phyloP scores from a whole-genome alignment of 1,140 invertebrate species.

The Psilanteris sp. region DNA sequence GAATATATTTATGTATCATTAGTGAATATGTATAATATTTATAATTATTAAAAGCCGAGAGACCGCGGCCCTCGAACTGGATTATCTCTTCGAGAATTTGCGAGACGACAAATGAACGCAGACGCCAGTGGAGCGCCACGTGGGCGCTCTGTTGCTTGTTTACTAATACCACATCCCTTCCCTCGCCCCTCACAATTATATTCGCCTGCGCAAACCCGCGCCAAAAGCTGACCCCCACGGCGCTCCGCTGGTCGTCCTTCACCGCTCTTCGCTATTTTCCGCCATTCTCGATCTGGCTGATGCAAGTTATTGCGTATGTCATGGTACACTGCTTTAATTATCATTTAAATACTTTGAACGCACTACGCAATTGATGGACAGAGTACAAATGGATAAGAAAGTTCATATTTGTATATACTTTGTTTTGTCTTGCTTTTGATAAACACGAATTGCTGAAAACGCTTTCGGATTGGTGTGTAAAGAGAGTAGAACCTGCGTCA shows the following conservation, averaged over 20 bases:
- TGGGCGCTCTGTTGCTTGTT: too few species aligned
- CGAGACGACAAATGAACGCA: conserved; percentile 54
- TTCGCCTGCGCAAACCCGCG: too few species aligned
- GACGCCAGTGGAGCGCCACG: conserved; percentile 28
- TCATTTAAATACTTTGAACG: conserved; percentile 46
- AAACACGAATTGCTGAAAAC: conserved; percentile 34
- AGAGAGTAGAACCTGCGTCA: conserved; percentile 29
- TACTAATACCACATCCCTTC: too few species aligned
- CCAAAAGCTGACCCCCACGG: conserved; percentile 8
- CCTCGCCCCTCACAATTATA: too few species aligned
- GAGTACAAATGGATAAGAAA: conserved; percentile 54
- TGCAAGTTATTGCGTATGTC: conserved; percentile 58
- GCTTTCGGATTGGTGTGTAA: conserved; percentile 26
- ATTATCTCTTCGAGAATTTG: conserved; percentile 61
- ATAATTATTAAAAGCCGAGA: conserved; percentile 69
- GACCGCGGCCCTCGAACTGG: conserved; percentile 47
- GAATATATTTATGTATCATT: conserved; percentile 40
- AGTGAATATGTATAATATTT: conserved; percentile 70
- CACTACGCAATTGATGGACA: conserved; percentile 46
- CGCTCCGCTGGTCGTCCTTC: conserved; percentile 26
- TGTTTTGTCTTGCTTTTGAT: conserved; percentile 27
- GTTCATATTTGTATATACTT: conserved; percentile 17
- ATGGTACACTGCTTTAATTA: conserved; percentile 54
- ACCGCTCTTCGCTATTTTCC: conserved; percentile 57
- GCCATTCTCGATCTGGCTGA: conserved; percentile 57